Evolutionary conservation across 1,140 invertebrate species (phyloP).

Genomic region (Drosophila kepulauana): DNA sequence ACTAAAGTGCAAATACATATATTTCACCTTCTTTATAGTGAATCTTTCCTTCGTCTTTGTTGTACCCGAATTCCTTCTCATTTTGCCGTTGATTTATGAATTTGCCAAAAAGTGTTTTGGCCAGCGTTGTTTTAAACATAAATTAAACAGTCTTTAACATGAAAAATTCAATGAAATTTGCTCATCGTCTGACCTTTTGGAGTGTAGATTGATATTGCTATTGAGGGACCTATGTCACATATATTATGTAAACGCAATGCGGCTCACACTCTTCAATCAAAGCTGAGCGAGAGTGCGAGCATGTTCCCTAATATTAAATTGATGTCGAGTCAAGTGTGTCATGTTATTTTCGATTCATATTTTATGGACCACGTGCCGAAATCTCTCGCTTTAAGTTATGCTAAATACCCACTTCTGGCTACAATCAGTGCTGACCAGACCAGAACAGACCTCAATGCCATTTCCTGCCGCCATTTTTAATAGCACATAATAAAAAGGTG

Average conservation of each 20-base stretch:
- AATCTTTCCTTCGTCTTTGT: neutral
- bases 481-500: constrained; percentile 14
- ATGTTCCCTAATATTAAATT: constrained; percentile 38
- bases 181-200: constrained; percentile 21
- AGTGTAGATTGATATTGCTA: neutral
- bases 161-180: constrained; percentile 67
- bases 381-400: constrained; percentile 14
- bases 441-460: constrained; percentile 8
- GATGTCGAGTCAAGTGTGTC: constrained; percentile 15
- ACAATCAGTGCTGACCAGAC: constrained; percentile 29
- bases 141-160: constrained; percentile 72
- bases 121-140: constrained; percentile 47
- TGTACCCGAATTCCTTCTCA: neutral
- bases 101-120: constrained; percentile 56
- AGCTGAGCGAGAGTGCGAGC: neutral
- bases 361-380: constrained; percentile 30
- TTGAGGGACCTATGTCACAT: constrained; percentile 41
- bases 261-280: constrained; percentile 32
- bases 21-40: neutral
- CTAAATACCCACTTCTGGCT: constrained; percentile 16
- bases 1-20: neutral
- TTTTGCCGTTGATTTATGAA: constrained; percentile 61
- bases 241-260: constrained; percentile 48
- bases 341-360: constrained; percentile 36
- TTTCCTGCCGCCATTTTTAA: constrained; percentile 7